These are phyloP conservation scores for Auanema freiburgensis DNA, from an alignment of 2,888 invertebrate species.

Conservation along the genomic window DNA sequence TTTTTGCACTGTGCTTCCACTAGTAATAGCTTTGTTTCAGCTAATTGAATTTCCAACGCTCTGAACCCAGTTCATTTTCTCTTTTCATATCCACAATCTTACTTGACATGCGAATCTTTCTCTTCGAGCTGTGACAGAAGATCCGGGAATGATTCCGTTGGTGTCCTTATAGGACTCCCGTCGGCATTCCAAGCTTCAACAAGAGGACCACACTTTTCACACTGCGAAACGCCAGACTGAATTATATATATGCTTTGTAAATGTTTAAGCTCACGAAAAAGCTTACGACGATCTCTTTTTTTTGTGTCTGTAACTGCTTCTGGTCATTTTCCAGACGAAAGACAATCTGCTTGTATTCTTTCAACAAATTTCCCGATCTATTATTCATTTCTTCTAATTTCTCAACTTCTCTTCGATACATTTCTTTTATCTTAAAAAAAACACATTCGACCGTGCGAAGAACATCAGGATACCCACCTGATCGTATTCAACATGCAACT, in stretches of 20 bases:
- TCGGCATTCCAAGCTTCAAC: conserved; percentile 47
- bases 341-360: conserved; percentile 47
- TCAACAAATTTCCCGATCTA: conserved; percentile 63
- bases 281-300: conserved; percentile 51
- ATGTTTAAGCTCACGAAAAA: conserved; percentile 2
- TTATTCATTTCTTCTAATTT: conserved; percentile 63
- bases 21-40: conserved; percentile 91
- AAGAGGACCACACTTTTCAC: conserved; percentile 41
- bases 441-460: no score
- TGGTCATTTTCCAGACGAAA: no score
- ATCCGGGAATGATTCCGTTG: conserved; percentile 26
- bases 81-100: conserved; percentile 54
- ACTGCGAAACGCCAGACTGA: conserved; percentile 39
- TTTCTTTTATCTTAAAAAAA: conserved; percentile 70
- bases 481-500: conserved; percentile 73
- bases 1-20: conserved; percentile 74
- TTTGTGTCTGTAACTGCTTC: conserved; percentile 46
- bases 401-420: conserved; percentile 76
- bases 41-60: conserved; percentile 84
- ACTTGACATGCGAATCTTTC: conserved; percentile 67
- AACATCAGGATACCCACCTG: conserved; percentile 60
- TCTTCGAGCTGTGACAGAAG: conserved; percentile 45
- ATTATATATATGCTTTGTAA: neutral
- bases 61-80: conserved; percentile 18
- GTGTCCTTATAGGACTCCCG: conserved; percentile 29